These are phyloP conservation scores for Eriosoma lanigerum DNA, from an alignment of 1,140 invertebrate genomes.

Conservation along the genomic window DNA sequence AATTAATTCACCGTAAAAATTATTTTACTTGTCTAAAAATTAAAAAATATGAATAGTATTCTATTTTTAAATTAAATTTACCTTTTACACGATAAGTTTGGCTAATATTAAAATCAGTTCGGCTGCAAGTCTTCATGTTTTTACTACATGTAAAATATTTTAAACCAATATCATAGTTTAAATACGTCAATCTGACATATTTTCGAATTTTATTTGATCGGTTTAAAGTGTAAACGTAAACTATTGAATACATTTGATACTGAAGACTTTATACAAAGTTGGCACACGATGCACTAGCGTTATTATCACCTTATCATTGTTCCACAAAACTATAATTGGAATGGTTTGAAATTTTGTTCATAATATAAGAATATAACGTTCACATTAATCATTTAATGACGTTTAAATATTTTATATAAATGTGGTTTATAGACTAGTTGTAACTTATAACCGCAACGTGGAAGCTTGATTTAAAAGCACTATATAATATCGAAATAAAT, in stretches of 20 bases:
- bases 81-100: conserved; percentile 20
- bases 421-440: too few species aligned
- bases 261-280: neutral
- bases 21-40: too few species aligned
- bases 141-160: conserved; percentile 1
- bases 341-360: conserved; percentile 5
- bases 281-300: neutral
- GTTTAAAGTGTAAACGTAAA: conserved; percentile 24
- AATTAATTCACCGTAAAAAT: too few species aligned
- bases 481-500: too few species aligned
- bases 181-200: neutral
- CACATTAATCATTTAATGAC: neutral
- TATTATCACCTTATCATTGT: neutral
- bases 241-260: conserved; percentile 34
- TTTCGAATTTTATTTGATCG: neutral
- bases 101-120: neutral
- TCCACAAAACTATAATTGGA: conserved; percentile 3
- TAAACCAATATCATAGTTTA: neutral
- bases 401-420: too few species aligned
- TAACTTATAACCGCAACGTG: too few species aligned
- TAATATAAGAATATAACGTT: too few species aligned
- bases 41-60: too few species aligned
- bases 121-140: neutral
- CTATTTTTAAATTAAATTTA: too few species aligned
- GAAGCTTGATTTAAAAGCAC: too few species aligned